Base-by-base conservation (phyloP, 2,113 vertebrate species). In the Notiomystis cincta region DNA sequence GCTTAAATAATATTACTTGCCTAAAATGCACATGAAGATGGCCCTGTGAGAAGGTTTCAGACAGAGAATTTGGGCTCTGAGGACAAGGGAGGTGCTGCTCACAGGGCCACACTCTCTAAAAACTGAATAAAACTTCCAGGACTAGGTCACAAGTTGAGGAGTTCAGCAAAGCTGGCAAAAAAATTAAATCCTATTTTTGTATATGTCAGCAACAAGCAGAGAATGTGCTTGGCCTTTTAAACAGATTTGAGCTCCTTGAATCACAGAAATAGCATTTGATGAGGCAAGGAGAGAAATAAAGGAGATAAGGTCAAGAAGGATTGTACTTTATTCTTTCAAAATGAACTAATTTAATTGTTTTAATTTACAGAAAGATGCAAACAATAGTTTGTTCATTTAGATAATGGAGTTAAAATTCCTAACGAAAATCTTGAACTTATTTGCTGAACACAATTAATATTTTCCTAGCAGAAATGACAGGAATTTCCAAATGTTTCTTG, bases 81-180 rank as follows among this genome's bases (percentile, higher is more conserved):
- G 50, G 33, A 48, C 38, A 64, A 53, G 27, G 31, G n/a, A 37
- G 58, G 8, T 18, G 20, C 11, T 35, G 8, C 14, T 82, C 40
- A 22, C 5, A 15, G 47, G n/a, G 7, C 38, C 28, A 23, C 18
- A 2, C 1, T 10, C 22, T 30, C 1, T 4, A 50, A 58, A 50
- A 69, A 18, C 3, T 7, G 16, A 66, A n/a, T 40, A 38, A 45
- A 69, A 60, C 18, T 38, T 89, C 25, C 25, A 51, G 38, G 57
- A 83, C 13, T 79, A 18, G 40, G 58, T 47, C 27, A 51, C 18
- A 30, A 81, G 48, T 56, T 89, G 57, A 72, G 76, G 89, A 69
- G 31, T 51, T 40, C 31, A 70, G 54, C 2, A 4, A 13, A 38
- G 42, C 30, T 35, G 37, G 37, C 28, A 72, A 76, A 89, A 71